phyloP scores from a whole-genome alignment of 2,888 invertebrate genomes.

The Cecidostiba fungosa region DNA sequence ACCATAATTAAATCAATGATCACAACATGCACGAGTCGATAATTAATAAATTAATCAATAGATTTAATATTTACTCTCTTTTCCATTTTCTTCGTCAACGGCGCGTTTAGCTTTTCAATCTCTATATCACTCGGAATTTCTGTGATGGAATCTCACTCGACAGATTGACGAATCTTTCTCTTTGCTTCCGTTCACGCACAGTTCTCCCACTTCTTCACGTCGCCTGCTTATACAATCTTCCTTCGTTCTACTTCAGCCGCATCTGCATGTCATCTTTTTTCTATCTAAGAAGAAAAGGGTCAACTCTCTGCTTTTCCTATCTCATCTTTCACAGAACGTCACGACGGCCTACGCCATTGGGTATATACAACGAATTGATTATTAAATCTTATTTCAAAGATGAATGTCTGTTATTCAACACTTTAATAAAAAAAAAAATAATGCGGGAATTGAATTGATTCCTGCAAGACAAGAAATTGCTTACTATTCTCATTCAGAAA shows the following conservation, averaged over 20 bases:
- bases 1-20: neutral
- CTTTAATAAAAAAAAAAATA: neutral
- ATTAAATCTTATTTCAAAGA: neutral
- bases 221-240: slow-evolving; percentile 2
- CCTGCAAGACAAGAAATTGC: neutral
- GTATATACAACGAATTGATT: neutral
- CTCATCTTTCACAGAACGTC: slow-evolving; percentile 20
- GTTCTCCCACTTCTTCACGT: slow-evolving; percentile 3
- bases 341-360: neutral
- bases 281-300: neutral
- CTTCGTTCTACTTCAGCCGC: neutral
- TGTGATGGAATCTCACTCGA: slow-evolving; percentile 8
- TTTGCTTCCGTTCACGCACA: neutral
- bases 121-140: slow-evolving; percentile 5
- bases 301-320: neutral
- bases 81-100: neutral
- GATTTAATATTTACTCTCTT: slow-evolving; percentile 13
- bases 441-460: neutral
- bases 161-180: slow-evolving; percentile 29
- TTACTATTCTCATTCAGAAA: neutral
- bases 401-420: neutral
- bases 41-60: neutral
- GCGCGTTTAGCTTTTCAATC: slow-evolving; percentile 15
- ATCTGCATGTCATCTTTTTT: slow-evolving; percentile 35
- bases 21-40: neutral